These are phyloP conservation scores for Scylla paramamosain DNA, from an alignment of 1,140 invertebrate species.

Conservation along the genomic window DNA sequence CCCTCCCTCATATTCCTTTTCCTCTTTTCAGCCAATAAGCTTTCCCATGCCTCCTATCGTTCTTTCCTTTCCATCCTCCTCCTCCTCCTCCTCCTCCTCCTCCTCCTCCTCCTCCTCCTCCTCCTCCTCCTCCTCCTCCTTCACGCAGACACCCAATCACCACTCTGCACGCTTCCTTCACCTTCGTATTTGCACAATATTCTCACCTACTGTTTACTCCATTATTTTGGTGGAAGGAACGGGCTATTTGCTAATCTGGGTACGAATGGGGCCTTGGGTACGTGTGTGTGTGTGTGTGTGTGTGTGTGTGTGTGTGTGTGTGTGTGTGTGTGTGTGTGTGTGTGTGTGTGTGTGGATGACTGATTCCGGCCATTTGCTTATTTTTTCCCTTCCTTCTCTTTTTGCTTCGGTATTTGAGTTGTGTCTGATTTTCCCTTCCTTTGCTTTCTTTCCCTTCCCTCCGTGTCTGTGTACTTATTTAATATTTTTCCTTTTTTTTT, in stretches of 20 bases:
- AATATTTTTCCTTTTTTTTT: too few species aligned
- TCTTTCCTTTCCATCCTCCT: background rate
- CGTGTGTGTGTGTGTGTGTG: constrained; percentile 34
- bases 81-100: too few species aligned
- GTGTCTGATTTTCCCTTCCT: too few species aligned
- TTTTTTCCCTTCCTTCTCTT: too few species aligned
- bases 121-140: background rate
- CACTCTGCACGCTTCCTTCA: background rate
- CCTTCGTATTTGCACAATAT: background rate
- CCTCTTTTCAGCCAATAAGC: too few species aligned
- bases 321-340: constrained; percentile 29
- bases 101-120: background rate
- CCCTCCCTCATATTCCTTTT: background rate
- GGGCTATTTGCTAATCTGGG: constrained; percentile 5
- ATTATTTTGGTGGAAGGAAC: background rate
- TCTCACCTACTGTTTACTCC: background rate
- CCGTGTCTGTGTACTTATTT: too few species aligned
- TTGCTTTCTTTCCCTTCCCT: too few species aligned
- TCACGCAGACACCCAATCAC: background rate
- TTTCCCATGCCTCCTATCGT: background rate
- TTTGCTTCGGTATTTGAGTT: too few species aligned
- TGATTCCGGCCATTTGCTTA: too few species aligned
- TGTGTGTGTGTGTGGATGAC: constrained; percentile 4
- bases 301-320: constrained; percentile 12
- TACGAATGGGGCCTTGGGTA: background rate